Conservation (phyloP, 2,888 invertebrate genomes). For the Lampropteryx suffumata region DNA sequence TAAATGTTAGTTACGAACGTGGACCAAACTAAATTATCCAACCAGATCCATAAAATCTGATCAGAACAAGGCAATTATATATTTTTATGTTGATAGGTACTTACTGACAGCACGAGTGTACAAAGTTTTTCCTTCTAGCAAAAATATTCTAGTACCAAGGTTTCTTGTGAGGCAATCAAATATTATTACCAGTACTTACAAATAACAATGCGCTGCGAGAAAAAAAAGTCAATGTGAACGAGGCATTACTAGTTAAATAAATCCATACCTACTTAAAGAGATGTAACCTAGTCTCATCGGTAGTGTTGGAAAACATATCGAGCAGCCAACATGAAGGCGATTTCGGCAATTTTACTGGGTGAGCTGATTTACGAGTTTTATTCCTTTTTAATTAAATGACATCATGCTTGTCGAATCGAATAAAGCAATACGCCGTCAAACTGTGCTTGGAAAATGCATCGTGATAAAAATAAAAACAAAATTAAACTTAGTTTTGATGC, state of each 20-base stretch:
- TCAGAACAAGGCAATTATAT: too few species aligned
- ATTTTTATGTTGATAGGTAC: too few species aligned
- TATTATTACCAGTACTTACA: too few species aligned
- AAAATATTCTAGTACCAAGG: too few species aligned
- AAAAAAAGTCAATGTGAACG: neutral
- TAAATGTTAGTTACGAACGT: too few species aligned
- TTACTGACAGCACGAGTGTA: too few species aligned
- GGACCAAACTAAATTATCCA: too few species aligned
- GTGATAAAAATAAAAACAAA: neutral
- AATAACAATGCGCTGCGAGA: neutral
- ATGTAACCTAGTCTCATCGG: slow-evolving; percentile 3
- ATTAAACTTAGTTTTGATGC: neutral
- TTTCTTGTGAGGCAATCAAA: too few species aligned
- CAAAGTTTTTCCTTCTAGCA: too few species aligned
- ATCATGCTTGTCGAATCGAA: slow-evolving; percentile 19
- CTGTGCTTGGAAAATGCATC: slow-evolving; percentile 1
- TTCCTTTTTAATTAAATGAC: slow-evolving; percentile 4
- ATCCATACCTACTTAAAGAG: slow-evolving; percentile 19
- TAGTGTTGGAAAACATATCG: slow-evolving; percentile 12
- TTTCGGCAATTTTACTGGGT: slow-evolving; percentile 24
- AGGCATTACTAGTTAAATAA: slow-evolving; percentile 8
- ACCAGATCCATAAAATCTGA: too few species aligned
- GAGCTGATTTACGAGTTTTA: slow-evolving; percentile 5
- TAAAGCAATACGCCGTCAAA: neutral
- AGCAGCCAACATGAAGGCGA: slow-evolving; percentile 27